Evolutionary conservation across 2,888 invertebrate genomes (phyloP), one percentile per base, ranked within the genome.

Genomic region (Ormia ochracea): DNA sequence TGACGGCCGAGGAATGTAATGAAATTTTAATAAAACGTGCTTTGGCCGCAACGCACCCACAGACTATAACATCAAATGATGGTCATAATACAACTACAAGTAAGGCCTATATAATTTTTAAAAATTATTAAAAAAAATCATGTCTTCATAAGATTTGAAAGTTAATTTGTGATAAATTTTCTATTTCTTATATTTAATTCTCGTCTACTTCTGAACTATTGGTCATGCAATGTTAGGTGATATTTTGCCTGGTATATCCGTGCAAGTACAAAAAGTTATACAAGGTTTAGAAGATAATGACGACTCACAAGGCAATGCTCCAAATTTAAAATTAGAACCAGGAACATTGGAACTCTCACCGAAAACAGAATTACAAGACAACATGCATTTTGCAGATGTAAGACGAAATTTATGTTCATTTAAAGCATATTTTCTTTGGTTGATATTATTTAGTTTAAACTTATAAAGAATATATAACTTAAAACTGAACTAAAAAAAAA

Each of bases 11-110:
- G 88, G 94, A 94, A 91, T 94, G 94, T 90, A 94, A 94, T 88
- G 94, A 94, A 89, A 94, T 94, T 81, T 90, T 94, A 82, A 93
- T 94, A 93, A 94, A 94, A 86, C 90, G 94, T 82, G 94, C 94
- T 1, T 91, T 94, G 0, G 94, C 94, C 83, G 91, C 92, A 38
- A 93, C 93, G 2, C 93, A 90, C 84, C 92, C 89, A 82, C 90
- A 89, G 84, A 89, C 90, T 80, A 86, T 89, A 82, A 88, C 89
- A 52, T 87, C 89, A 75, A 84, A 88, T 81, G 90, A 90, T 87
- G 90, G 88, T 81, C 87, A 88, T 81, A 85, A 85, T 61, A 75
- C 83, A 52, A 78, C 85, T 83, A 86, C 88, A 88, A 88, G 87
- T 87, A 88, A 88, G 88, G 78, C 69, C 70, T 73, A 68, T 58